These are phyloP conservation scores for Bergia sp. DNA, from an alignment of 92 coral and sea anemone species.

Conservation along the genomic window DNA sequence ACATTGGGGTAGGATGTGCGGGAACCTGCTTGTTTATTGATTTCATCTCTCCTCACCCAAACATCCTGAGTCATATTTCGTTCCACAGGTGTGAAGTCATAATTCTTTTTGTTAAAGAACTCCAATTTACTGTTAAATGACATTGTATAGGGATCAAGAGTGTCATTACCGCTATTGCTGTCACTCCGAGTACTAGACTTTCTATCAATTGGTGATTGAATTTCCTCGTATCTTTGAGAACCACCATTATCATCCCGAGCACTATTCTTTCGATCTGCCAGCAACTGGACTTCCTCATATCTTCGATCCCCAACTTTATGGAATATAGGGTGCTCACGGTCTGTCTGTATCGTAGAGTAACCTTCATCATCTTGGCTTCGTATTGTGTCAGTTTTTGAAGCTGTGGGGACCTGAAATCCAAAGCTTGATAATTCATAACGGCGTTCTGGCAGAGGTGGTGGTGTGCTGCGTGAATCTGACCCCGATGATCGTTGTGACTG, in stretches of 20 bases:
- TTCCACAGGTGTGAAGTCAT: slow-evolving; percentile 20
- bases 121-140: slow-evolving; percentile 75
- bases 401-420: slow-evolving; percentile 53
- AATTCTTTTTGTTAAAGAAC: slow-evolving; percentile 66
- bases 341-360: slow-evolving; percentile 70
- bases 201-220: background rate
- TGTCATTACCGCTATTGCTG: background rate
- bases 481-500: slow-evolving; percentile 52
- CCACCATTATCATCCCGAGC: background rate
- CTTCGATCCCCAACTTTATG: slow-evolving; percentile 17
- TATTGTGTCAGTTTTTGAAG: slow-evolving; percentile 65
- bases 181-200: background rate
- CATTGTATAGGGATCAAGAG: slow-evolving; percentile 77
- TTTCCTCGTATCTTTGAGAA: slow-evolving; percentile 52
- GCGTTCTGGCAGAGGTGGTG: slow-evolving; percentile 73
- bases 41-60: slow-evolving; percentile 75
- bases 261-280: background rate
- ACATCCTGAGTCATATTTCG: slow-evolving; percentile 49
- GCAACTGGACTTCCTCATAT: slow-evolving; percentile 53
- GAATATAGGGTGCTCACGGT: slow-evolving; percentile 1
- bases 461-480: slow-evolving; percentile 51
- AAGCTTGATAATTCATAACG: slow-evolving; percentile 34
- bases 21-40: slow-evolving; percentile 43
- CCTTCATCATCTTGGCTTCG: slow-evolving; percentile 81
- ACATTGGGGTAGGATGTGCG: slow-evolving; percentile 81